phyloP scores from a whole-genome alignment of 2,888 invertebrate species.

The Acanthococcus lagerstroemiae region DNA sequence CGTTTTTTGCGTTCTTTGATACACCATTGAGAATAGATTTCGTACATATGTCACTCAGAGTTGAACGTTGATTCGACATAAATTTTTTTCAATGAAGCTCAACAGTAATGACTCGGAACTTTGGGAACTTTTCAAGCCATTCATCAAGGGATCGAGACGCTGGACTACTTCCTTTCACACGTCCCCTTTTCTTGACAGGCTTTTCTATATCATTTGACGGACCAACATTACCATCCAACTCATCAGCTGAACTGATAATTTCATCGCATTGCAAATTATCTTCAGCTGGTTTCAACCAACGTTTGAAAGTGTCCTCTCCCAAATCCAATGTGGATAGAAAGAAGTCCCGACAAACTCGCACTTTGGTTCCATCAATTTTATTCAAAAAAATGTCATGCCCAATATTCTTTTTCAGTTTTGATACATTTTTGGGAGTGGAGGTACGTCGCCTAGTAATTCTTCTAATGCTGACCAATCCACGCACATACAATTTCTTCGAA shows the following conservation, averaged over 20 bases:
- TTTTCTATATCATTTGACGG: too few species aligned
- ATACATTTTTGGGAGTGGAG: neutral
- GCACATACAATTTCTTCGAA: neutral
- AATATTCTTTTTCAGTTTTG: neutral
- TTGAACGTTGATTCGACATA: neutral
- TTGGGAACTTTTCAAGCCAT: too few species aligned
- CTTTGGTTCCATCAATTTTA: neutral
- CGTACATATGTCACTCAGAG: neutral
- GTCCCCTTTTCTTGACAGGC: too few species aligned
- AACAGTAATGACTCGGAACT: too few species aligned
- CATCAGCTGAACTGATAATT: too few species aligned
- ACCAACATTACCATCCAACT: too few species aligned
- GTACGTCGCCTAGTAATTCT: neutral
- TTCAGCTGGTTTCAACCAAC: too few species aligned
- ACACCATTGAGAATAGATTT: neutral
- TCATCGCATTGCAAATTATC: too few species aligned
- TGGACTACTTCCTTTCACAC: too few species aligned
- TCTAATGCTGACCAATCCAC: neutral
- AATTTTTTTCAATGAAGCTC: too few species aligned
- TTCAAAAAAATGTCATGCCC: neutral
- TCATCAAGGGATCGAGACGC: too few species aligned
- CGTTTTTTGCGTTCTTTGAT: neutral
- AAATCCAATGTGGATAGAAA: constrained; percentile 1
- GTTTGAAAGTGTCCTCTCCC: constrained; percentile 7
- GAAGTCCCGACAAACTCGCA: neutral